Conservation (phyloP, 2,113 vertebrate species). For the Ariopsis seemanni region DNA sequence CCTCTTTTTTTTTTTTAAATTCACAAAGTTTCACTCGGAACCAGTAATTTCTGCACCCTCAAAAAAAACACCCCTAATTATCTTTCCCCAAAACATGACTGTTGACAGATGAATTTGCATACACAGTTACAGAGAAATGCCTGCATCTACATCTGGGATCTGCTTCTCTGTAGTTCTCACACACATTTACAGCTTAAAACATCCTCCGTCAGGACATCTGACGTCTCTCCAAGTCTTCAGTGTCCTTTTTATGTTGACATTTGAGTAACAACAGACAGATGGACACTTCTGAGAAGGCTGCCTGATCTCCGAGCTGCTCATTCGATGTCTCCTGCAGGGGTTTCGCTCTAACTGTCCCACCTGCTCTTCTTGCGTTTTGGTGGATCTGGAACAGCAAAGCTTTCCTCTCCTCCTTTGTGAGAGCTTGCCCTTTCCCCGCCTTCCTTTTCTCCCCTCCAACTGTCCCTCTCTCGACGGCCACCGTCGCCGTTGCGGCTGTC, state of each 20-base stretch:
- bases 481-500: slow-evolving; percentile 69
- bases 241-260: neutral
- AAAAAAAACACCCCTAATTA: neutral
- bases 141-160: neutral
- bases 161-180: slow-evolving; percentile 4
- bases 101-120: neutral
- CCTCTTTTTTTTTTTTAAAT: no score
- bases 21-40: neutral
- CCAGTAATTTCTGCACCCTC: neutral
- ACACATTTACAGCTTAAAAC: neutral
- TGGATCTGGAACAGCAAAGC: slow-evolving; percentile 91
- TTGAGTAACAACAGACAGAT: slow-evolving; percentile 22
- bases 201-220: neutral
- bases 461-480: slow-evolving; percentile 59
- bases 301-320: slow-evolving; percentile 48
- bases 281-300: slow-evolving; percentile 53
- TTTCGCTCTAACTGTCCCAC: slow-evolving; percentile 87
- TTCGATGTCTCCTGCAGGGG: neutral
- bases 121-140: slow-evolving; percentile 6
- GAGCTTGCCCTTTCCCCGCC: slow-evolving; percentile 57
- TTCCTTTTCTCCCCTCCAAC: slow-evolving; percentile 36
- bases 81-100: neutral
- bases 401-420: slow-evolving; percentile 75
- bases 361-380: slow-evolving; percentile 95
- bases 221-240: neutral